These are phyloP conservation scores for Microctonus hyperodae DNA, from an alignment of 2,888 invertebrate genomes.

Conservation along the genomic window DNA sequence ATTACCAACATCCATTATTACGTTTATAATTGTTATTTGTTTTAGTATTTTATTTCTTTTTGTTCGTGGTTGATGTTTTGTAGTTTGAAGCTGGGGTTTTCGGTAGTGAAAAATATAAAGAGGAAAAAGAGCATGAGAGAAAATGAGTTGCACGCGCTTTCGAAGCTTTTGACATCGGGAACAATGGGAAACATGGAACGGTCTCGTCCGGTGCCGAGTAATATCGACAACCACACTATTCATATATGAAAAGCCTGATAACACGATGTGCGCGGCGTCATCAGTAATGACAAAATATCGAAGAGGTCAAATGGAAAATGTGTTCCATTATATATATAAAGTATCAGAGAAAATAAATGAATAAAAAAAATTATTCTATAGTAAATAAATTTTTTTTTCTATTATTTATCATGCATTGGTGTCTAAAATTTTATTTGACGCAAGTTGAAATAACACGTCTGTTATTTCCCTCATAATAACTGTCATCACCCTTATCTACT, in stretches of 20 bases:
- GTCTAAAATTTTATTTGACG: background rate
- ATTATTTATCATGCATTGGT: background rate
- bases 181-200: constrained; percentile 19
- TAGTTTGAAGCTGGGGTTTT: constrained; percentile 21
- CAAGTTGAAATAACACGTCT: background rate
- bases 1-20: background rate
- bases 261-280: constrained; percentile 15
- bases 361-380: no score
- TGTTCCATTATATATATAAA: background rate
- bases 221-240: constrained; percentile 30
- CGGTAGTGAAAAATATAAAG: background rate
- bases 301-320: constrained; percentile 3
- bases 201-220: constrained; percentile 23
- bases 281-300: constrained; percentile 7
- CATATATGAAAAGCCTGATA: constrained; percentile 26
- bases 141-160: constrained; percentile 19
- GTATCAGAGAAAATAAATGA: no score
- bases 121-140: constrained; percentile 1
- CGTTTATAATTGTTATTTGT: background rate
- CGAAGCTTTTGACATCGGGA: constrained; percentile 20
- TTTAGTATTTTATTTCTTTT: background rate
- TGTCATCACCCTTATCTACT: constrained; percentile 2
- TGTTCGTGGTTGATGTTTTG: no score
- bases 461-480: constrained; percentile 6
- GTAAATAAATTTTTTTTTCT: background rate